phyloP scores from a whole-genome alignment of 2,888 invertebrate genomes.

The Cephonodes hylas region DNA sequence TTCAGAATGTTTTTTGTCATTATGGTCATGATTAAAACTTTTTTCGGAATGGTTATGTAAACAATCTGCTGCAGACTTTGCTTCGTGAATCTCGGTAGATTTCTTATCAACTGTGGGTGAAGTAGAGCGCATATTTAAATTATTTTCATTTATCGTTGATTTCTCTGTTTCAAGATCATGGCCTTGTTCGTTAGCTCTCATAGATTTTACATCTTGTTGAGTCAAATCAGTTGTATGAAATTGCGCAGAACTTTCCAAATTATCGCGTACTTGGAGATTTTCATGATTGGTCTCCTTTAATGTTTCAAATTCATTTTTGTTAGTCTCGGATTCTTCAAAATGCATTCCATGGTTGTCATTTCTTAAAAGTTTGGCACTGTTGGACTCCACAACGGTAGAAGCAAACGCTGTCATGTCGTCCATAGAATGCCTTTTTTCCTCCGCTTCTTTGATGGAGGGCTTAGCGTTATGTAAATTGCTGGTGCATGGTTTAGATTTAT shows the following conservation, averaged over 20 bases:
- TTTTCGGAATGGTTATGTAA: not conserved
- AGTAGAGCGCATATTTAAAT: conserved; percentile 4
- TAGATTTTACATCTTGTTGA: not conserved
- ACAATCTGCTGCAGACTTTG: not conserved
- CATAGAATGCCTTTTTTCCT: not conserved
- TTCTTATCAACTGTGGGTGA: conserved; percentile 19
- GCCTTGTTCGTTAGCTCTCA: not conserved
- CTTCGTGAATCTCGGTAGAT: conserved; percentile 18
- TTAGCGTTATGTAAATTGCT: conserved; percentile 8
- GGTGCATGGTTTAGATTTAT: not conserved
- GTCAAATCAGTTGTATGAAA: not conserved
- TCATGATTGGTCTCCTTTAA: not conserved
- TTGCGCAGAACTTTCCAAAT: not conserved
- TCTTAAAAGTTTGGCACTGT: not conserved
- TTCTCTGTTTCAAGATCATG: conserved; percentile 14
- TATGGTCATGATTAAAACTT: not conserved
- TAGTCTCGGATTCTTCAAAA: not conserved
- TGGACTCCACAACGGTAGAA: conserved; percentile 11
- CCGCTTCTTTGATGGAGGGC: conserved; percentile 7
- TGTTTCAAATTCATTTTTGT: not conserved
- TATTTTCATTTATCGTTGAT: not conserved
- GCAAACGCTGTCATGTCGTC: conserved; percentile 13
- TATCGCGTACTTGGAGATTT: not conserved
- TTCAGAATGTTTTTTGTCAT: not conserved
- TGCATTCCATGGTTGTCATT: not conserved